Percentiles rank a stretch among this genome's conserved stretches.
Conservation (phyloP, 2,888 invertebrate genomes). For the Lamellibrachia satsuma region DNA sequence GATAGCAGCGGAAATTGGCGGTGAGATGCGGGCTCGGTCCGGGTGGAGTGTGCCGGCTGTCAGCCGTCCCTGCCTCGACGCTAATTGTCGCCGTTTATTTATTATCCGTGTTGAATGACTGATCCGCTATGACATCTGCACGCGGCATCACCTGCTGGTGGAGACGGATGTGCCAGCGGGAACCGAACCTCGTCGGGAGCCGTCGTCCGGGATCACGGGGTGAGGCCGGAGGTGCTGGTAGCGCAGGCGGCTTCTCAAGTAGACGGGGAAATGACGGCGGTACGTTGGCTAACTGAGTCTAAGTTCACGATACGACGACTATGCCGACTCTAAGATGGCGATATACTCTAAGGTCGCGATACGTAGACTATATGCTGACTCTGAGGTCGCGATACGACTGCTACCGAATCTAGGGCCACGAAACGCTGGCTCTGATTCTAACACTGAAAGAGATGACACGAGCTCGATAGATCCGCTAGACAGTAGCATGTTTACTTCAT, state of each 20-base stretch:
- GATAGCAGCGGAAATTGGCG: neutral
- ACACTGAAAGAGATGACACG: too few species aligned
- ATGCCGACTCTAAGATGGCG: too few species aligned
- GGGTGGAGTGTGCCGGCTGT: neutral
- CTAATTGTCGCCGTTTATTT: neutral
- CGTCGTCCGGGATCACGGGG: neutral
- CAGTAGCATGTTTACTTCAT: too few species aligned
- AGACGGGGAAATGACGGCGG: neutral
- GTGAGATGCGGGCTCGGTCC: neutral
- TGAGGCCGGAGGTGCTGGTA: neutral
- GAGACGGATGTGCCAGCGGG: neutral
- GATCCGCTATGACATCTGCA: slow-evolving; percentile 4
- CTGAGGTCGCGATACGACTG: too few species aligned
- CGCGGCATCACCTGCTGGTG: neutral
- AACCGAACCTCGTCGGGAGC: neutral
- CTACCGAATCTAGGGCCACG: too few species aligned
- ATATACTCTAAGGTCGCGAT: too few species aligned
- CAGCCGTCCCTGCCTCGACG: neutral
- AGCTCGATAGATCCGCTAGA: too few species aligned
- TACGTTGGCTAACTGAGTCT: too few species aligned
- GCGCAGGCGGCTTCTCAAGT: neutral
- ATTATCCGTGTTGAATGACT: neutral
- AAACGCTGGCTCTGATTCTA: too few species aligned
- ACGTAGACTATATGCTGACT: too few species aligned
- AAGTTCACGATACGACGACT: too few species aligned